Evolutionary conservation across 2,113 vertebrate species (phyloP).

Genomic region (Oplegnathus fasciatus): DNA sequence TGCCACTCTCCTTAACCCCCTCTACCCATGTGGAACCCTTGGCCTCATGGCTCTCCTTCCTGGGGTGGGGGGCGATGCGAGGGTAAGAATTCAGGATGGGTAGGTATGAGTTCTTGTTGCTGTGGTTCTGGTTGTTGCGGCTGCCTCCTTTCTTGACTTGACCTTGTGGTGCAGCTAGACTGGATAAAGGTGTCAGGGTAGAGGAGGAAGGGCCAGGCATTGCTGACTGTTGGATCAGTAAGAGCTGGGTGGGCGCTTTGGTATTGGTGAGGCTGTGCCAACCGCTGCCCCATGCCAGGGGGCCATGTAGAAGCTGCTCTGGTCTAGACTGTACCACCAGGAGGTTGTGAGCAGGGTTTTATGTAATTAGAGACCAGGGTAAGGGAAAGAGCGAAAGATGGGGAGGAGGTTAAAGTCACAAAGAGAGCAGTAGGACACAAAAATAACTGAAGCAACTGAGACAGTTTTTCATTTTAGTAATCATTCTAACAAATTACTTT

Average conservation of each 20-base stretch:
- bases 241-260: constrained; percentile 67
- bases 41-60: constrained; percentile 63
- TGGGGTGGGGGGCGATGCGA: constrained; percentile 80
- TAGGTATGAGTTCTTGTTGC: constrained; percentile 74
- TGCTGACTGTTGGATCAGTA: constrained; percentile 76
- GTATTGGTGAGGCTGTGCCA: constrained; percentile 45
- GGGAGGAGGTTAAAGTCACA: constrained; percentile 57
- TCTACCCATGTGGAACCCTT: constrained; percentile 10
- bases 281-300: constrained; percentile 72
- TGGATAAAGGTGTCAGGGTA: background rate
- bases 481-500: background rate
- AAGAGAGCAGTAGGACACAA: background rate
- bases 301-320: constrained; percentile 69
- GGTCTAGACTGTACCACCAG: constrained; percentile 58
- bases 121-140: constrained; percentile 43
- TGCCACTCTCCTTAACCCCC: constrained; percentile 33
- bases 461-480: background rate
- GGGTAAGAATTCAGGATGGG: constrained; percentile 83
- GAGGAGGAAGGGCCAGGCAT: constrained; percentile 30
- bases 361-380: constrained; percentile 7
- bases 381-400: constrained; percentile 31
- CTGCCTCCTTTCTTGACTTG: constrained; percentile 48
- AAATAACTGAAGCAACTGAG: background rate
- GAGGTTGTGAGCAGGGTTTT: constrained; percentile 59
- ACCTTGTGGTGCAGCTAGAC: constrained; percentile 28